These are phyloP conservation scores for Contarinia nasturtii DNA, from an alignment of 1,140 invertebrate species.

Conservation along the genomic window DNA sequence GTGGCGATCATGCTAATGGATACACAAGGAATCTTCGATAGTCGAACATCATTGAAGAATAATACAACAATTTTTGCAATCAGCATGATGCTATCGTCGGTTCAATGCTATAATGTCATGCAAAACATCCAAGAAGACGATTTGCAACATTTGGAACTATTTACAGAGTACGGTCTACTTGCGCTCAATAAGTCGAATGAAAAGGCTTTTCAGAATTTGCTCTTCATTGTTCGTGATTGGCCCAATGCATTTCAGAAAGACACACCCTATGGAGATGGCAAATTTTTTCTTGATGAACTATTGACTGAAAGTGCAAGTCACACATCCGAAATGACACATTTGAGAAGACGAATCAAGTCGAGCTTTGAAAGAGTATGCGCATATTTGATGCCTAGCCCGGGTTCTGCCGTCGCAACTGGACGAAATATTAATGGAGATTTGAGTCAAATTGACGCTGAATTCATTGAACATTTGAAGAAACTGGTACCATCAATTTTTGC, in stretches of 20 bases:
- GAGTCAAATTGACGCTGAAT: slow-evolving; percentile 37
- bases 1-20: slow-evolving; percentile 84
- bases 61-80: slow-evolving; percentile 92
- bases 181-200: slow-evolving; percentile 77
- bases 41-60: slow-evolving; percentile 85
- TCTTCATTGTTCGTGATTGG: slow-evolving; percentile 96
- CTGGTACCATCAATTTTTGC: slow-evolving; percentile 78
- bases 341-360: not conserved
- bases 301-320: not conserved
- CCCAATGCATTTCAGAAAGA: slow-evolving; percentile 91
- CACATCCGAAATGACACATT: not conserved
- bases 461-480: slow-evolving; percentile 65
- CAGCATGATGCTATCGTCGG: slow-evolving; percentile 87
- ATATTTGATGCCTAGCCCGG: not conserved
- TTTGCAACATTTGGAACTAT: no score
- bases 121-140: no score
- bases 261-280: slow-evolving; percentile 58
- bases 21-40: slow-evolving; percentile 95
- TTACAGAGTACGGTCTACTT: slow-evolving; percentile 90
- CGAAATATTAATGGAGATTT: not conserved
- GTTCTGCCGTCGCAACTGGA: not conserved
- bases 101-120: slow-evolving; percentile 91
- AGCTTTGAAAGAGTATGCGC: not conserved
- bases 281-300: slow-evolving; percentile 13
- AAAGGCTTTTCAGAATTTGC: slow-evolving; percentile 84